Evolutionary conservation across 1,140 invertebrate species (phyloP), one percentile per base, ranked within the genome.

Genomic region (Aphelenchoides avenae): DNA sequence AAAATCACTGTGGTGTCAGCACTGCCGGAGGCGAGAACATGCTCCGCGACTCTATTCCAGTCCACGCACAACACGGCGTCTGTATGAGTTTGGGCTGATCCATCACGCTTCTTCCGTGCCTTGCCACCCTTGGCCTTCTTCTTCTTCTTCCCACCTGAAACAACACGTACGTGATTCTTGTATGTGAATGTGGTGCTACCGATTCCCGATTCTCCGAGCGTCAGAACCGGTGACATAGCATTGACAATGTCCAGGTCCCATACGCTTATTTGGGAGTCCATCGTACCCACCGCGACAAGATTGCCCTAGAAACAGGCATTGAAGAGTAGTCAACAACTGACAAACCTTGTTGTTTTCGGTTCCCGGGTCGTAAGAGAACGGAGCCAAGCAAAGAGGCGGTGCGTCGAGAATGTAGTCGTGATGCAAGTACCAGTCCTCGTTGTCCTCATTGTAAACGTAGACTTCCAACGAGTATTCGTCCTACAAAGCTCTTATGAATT

Each of bases 201-300:
- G 83, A 86, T 76, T 87, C 89, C 73, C 85, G 86, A 74, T 81
- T 88, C n/a, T 3, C 88, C 89, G 15, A 95, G 79, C 66, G 84
- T 85, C 67, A 86, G 87, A 0, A 85, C 85, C 33, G 92, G 89
- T 76, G 91, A 89, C 20, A 94, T 79, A 58, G 85, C 85, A 73
- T 94, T 87, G 47, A 93, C 84, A 47, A 96, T 82, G 80, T 96
- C 91, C 29, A 96, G 78, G 78, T 97, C 90, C 91, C 91, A 96
- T 9, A 96, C 84, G 59, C 89, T 85, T 54, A 97, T 93, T 39
- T 89, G 83, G 1, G 90, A 86, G 58, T 86, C 85, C 88, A 96
- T 92, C 34, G 85, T 86, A 13, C 90, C 91, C 67, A 96, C 83
- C 3, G 91, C 91, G 68, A 89, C 86, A 64, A 91, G 84, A 78